phyloP scores from a whole-genome alignment of 2,888 invertebrate species.

The Drosophila testacea region DNA sequence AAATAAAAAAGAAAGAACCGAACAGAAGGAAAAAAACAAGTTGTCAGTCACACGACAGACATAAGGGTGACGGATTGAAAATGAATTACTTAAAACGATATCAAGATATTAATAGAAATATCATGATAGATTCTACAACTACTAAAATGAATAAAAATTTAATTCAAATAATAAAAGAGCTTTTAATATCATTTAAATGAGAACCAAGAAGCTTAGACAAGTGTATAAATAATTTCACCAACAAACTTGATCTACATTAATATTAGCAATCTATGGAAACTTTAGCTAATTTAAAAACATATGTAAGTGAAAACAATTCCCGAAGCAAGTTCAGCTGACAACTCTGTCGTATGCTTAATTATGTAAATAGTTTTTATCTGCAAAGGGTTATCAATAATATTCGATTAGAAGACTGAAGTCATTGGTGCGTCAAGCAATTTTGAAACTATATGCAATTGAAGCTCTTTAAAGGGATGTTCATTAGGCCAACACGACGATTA shows the following conservation, averaged over 20 bases:
- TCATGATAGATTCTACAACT: too few species aligned
- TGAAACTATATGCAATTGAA: background rate
- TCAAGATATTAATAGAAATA: too few species aligned
- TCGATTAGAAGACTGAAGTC: background rate
- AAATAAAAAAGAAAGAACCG: too few species aligned
- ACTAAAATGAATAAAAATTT: background rate
- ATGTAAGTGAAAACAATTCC: too few species aligned
- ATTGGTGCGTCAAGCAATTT: background rate
- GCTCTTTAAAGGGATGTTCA: slow-evolving; percentile 26
- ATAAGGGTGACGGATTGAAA: slow-evolving; percentile 5
- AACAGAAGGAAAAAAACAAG: background rate
- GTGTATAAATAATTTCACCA: too few species aligned
- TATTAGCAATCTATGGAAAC: too few species aligned
- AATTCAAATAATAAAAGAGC: too few species aligned
- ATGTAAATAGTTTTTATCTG: background rate
- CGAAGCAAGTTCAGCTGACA: slow-evolving; percentile 1
- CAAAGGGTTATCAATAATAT: slow-evolving; percentile 7
- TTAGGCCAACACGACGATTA: slow-evolving; percentile 28
- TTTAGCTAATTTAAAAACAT: too few species aligned
- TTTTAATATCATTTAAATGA: too few species aligned
- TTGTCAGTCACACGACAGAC: background rate
- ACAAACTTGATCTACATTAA: too few species aligned
- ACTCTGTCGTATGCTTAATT: background rate
- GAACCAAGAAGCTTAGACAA: too few species aligned
- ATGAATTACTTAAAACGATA: background rate